phyloP scores from a whole-genome alignment of 2,113 vertebrate genomes.

The Myanophis thanlyinensis region DNA sequence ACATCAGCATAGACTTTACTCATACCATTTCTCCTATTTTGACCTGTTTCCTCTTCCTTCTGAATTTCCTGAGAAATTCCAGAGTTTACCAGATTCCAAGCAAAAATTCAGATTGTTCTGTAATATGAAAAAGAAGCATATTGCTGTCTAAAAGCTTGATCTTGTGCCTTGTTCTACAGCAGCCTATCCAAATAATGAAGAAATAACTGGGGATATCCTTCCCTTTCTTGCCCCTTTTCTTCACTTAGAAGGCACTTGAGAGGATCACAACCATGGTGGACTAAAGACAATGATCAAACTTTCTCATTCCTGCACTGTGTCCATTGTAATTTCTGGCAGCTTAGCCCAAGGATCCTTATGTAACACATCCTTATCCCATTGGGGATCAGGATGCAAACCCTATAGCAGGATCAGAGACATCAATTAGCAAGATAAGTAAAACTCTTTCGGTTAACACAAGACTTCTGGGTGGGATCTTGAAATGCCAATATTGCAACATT shows the following conservation, averaged over 20 bases:
- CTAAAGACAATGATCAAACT: neutral
- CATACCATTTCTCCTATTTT: neutral
- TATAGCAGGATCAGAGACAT: neutral
- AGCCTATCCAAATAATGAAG: neutral
- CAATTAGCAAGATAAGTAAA: neutral
- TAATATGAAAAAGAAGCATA: neutral
- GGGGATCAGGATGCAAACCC: neutral
- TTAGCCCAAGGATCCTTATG: neutral
- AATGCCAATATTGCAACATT: neutral
- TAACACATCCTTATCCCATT: neutral
- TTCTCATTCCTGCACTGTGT: neutral
- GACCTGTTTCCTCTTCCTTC: neutral
- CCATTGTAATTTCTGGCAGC: neutral
- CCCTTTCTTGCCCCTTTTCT: neutral
- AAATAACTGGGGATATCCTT: neutral
- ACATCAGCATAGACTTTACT: neutral
- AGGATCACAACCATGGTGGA: neutral
- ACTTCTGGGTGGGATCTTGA: neutral
- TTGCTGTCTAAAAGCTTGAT: neutral
- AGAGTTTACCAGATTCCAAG: neutral
- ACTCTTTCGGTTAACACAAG: neutral
- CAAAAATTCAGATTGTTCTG: neutral
- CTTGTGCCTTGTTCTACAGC: neutral
- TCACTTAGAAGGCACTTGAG: neutral
- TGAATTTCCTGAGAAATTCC: constrained; percentile 10